phyloP scores from a whole-genome alignment of 2,797 vertebrate species.

The Limnodromus scolopaceus region DNA sequence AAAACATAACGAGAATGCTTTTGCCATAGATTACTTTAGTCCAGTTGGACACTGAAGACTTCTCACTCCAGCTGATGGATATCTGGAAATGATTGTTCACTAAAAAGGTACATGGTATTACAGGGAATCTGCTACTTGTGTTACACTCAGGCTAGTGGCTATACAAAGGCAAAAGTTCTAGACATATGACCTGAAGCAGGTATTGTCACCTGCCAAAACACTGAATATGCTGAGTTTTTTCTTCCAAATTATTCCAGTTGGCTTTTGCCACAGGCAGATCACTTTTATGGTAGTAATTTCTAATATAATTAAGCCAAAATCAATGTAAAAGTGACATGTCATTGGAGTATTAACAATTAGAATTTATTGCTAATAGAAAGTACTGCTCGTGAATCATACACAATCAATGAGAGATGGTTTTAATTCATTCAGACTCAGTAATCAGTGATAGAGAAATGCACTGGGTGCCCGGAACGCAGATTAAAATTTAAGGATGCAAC shows the following conservation, averaged over 20 bases:
- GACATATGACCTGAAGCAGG: background rate
- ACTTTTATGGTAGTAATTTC: background rate
- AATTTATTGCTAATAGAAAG: conserved; percentile 25
- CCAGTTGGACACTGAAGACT: background rate
- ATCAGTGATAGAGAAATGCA: background rate
- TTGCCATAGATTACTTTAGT: background rate
- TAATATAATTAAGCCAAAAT: conserved; percentile 40
- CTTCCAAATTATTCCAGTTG: background rate
- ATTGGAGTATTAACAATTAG: conserved; percentile 6
- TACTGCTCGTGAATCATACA: background rate
- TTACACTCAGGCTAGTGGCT: background rate
- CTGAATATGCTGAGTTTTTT: background rate
- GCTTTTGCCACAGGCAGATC: background rate
- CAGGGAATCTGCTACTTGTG: background rate
- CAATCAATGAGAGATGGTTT: background rate
- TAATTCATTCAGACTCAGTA: background rate
- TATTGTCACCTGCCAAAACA: background rate
- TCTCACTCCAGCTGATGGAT: background rate
- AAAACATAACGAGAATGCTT: background rate
- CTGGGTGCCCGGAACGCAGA: background rate
- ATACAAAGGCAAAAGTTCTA: background rate
- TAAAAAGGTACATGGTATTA: background rate
- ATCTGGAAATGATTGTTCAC: background rate
- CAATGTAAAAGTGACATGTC: conserved; percentile 34
- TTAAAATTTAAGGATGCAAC: background rate